phyloP scores from a whole-genome alignment of 2,797 vertebrate genomes.

The Typhlichthys subterraneus region DNA sequence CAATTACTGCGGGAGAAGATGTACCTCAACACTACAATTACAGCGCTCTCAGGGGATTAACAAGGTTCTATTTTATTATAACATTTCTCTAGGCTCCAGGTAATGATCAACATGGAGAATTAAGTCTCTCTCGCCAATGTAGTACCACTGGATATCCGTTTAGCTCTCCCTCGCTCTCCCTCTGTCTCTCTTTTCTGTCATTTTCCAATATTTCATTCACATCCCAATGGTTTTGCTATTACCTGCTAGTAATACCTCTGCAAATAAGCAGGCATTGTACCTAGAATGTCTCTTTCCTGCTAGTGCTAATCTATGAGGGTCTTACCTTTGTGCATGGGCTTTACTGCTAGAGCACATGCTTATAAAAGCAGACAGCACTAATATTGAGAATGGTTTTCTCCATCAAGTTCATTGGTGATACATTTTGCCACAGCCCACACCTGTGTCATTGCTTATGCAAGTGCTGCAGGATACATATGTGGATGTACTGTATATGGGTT shows the following conservation, averaged over 20 bases:
- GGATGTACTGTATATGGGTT: not conserved
- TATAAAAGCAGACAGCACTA: constrained; percentile 29
- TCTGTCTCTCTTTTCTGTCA: constrained; percentile 3
- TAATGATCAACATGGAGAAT: constrained; percentile 66
- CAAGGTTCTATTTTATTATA: constrained; percentile 74
- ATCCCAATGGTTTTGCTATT: constrained; percentile 8
- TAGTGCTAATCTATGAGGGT: constrained; percentile 27
- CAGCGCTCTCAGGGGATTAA: constrained; percentile 66
- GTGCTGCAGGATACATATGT: constrained; percentile 12
- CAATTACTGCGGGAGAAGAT: constrained; percentile 64
- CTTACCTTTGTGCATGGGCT: constrained; percentile 19
- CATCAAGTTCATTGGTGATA: constrained; percentile 13
- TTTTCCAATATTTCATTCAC: not conserved
- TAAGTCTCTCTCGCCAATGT: constrained; percentile 42
- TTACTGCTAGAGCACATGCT: constrained; percentile 22
- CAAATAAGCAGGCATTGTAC: constrained; percentile 22
- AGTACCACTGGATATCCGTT: constrained; percentile 1
- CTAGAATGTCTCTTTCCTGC: constrained; percentile 24
- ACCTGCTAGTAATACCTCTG: constrained; percentile 21
- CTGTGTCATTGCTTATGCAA: constrained; percentile 15
- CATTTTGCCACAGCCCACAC: constrained; percentile 20
- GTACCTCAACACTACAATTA: constrained; percentile 73
- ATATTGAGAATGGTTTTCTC: constrained; percentile 19
- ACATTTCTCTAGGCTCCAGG: constrained; percentile 69
- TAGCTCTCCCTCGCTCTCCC: constrained; percentile 6